Evolutionary conservation across 2,888 invertebrate genomes (phyloP).

Genomic region (Siphonodentalium dalli): DNA sequence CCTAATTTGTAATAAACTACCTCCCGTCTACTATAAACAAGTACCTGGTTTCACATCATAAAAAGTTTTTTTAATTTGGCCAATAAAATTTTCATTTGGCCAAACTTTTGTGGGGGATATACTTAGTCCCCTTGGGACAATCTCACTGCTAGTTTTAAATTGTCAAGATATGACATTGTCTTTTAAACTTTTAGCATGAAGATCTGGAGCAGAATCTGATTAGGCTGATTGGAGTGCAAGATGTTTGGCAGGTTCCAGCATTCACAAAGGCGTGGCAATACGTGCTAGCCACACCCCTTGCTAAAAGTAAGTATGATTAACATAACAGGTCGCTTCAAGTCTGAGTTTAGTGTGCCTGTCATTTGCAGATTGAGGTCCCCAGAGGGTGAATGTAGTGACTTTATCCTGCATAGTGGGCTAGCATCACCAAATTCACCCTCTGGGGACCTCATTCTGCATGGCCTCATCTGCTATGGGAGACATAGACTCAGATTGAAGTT

Average conservation of each 20-base stretch:
- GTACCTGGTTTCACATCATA: no score
- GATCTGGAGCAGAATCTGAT: slow-evolving; percentile 44
- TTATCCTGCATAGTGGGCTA: no score
- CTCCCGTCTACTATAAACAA: no score
- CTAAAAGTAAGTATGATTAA: slow-evolving; percentile 35
- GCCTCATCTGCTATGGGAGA: no score
- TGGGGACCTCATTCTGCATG: no score
- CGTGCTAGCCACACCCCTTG: slow-evolving; percentile 36
- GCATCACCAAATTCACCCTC: no score
- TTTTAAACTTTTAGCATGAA: slow-evolving; percentile 31
- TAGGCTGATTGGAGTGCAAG: slow-evolving; percentile 37
- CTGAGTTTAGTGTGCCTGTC: not conserved
- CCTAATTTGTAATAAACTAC: no score
- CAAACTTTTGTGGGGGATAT: not conserved
- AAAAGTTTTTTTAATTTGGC: no score
- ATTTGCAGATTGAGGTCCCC: not conserved
- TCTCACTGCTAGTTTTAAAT: not conserved
- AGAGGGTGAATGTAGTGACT: no score
- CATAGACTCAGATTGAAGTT: no score
- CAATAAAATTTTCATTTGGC: no score
- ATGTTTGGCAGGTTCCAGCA: slow-evolving; percentile 41
- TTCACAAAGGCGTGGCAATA: slow-evolving; percentile 46
- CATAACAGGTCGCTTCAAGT: not conserved
- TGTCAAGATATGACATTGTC: not conserved
- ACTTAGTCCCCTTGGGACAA: not conserved